phyloP scores from a whole-genome alignment of 1,140 invertebrate genomes.

The Drosophila asahinai region DNA sequence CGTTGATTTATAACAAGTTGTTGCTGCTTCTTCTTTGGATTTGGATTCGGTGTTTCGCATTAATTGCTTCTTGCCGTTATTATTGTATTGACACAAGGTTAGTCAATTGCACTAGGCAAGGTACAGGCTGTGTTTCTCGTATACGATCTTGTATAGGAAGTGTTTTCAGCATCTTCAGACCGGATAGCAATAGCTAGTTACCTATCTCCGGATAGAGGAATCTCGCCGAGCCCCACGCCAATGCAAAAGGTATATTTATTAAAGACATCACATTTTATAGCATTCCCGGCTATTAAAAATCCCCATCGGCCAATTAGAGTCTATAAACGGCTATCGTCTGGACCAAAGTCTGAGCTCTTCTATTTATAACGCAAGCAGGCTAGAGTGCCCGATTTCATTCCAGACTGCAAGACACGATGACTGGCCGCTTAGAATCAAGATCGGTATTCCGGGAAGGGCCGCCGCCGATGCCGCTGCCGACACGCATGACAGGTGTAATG shows the following conservation, averaged over 20 bases:
- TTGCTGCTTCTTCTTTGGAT: conserved; percentile 41
- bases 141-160: conserved; percentile 59
- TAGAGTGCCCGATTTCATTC: conserved; percentile 45
- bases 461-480: neutral
- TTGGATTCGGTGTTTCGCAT: conserved; percentile 61
- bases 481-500: conserved; percentile 57
- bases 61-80: conserved; percentile 76
- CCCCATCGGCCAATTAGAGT: conserved; percentile 56
- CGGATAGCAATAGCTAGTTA: conserved; percentile 17
- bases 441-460: conserved; percentile 8
- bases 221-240: conserved; percentile 10
- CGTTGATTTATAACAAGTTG: conserved; percentile 78
- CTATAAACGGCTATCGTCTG: conserved; percentile 50
- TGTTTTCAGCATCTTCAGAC: conserved; percentile 26
- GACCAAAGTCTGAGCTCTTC: conserved; percentile 31
- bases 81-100: conserved; percentile 70
- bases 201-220: conserved; percentile 10
- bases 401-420: conserved; percentile 34
- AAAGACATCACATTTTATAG: conserved; percentile 44
- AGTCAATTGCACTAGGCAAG: conserved; percentile 47
- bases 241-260: conserved; percentile 27
- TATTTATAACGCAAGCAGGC: conserved; percentile 37
- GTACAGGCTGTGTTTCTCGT: conserved; percentile 12
- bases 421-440: conserved; percentile 34
- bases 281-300: conserved; percentile 52